A percentile compares a stretch with the other conserved stretches of the same genome.
phyloP scores from a whole-genome alignment of 2,113 vertebrate genomes.

The Tenrec ecaudatus region DNA sequence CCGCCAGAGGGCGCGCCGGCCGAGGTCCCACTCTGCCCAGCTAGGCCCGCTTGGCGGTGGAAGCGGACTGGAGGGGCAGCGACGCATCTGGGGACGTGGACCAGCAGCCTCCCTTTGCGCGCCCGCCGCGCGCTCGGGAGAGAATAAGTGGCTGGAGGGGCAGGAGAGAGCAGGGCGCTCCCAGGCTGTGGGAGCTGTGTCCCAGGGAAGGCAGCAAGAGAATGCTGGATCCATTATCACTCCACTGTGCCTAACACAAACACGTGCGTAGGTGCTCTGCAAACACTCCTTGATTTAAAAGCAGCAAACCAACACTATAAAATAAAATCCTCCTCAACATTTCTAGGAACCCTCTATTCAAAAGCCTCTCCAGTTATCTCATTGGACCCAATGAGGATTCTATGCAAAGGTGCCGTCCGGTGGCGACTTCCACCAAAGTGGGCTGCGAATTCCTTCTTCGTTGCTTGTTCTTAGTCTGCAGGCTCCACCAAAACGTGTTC shows the following conservation, averaged over 20 bases:
- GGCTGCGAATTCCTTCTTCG: too few relatives aligned
- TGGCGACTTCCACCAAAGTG: too few relatives aligned
- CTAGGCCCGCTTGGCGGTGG: fast-evolving
- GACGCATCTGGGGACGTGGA: background rate
- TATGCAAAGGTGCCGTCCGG: too few relatives aligned
- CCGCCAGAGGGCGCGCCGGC: slow-evolving; percentile 70
- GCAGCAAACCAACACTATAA: background rate
- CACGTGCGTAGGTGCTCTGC: background rate
- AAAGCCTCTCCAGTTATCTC: background rate
- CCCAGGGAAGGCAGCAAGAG: background rate
- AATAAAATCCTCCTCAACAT: slow-evolving; percentile 1
- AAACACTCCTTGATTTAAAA: background rate
- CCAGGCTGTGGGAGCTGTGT: background rate
- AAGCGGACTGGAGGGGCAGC: fast-evolving
- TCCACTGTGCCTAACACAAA: background rate
- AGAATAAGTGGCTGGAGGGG: background rate
- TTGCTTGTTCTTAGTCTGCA: too few relatives aligned
- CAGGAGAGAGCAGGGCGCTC: background rate
- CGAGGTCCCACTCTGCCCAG: background rate
- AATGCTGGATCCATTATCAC: background rate
- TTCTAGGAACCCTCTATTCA: background rate
- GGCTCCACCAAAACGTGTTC: too few relatives aligned
- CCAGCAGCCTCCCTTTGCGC: background rate
- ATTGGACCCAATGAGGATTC: background rate
- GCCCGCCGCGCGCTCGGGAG: background rate